Base-by-base conservation (phyloP, 2,888 invertebrate genomes). In the Stegana nigrithorax region DNA sequence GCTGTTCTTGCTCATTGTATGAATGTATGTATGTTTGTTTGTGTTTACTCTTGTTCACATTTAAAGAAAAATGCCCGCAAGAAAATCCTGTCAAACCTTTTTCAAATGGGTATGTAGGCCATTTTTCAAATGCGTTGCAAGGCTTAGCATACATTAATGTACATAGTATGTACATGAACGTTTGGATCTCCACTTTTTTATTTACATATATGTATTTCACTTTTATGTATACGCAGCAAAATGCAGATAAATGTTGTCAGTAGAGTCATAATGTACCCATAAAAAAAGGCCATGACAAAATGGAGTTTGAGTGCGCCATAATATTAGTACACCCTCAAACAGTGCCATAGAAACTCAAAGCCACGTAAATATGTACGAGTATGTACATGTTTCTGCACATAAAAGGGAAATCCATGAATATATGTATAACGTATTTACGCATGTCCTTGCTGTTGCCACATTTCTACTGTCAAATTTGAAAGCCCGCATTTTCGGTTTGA, bases 281-380 rank as follows among this genome's bases (percentile, higher is more conserved):
- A 60, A 64, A 64, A 59, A 36, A 55, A 27, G 25, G 42, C 45
- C 26, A 36, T n/a, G 17, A 66, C 68, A 77, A 79, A 76, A 78
- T 80, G 75, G 72, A 80, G 80, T 79, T 72, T 81, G 78, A 65
- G 81, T 70, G 56, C 53, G 68, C 73, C 82, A 81, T 73, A 68
- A 73, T 79, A 81, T 81, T 78, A 81, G 73, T 75, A 74, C 81
- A 75, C 82, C 83, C 82, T 73, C 69, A 63, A 59, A 70, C 68
- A 68, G 70, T 71, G 66, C 58, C 67, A 73, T 62, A 69, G 67
- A 72, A 65, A 69, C 23, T 58, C 45, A 53, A 55, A 21, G 60
- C 60, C 29, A 61, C 59, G 56, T 60, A 23, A 65, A 56, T 23
- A 23, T 62, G 32, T n/a, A 27, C 61, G 21, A 23, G 29, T 55